Evolutionary conservation across 2,113 vertebrate genomes (phyloP).

Genomic region (Phainopepla nitens): DNA sequence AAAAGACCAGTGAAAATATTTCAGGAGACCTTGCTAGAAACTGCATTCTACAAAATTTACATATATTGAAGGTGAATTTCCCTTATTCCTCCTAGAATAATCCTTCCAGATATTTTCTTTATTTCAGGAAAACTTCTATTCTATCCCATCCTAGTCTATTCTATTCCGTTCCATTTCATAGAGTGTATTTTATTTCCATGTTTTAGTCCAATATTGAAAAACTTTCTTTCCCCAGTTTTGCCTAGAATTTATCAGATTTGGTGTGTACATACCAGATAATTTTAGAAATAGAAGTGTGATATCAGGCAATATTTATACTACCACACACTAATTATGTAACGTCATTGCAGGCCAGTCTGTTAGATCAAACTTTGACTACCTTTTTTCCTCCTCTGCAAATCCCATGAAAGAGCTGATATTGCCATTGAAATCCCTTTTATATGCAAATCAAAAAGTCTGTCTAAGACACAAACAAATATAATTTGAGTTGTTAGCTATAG

Average conservation of each 20-base stretch:
- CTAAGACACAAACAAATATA: conserved; percentile 34
- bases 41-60: background rate
- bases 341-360: background rate
- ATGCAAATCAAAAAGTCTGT: conserved; percentile 32
- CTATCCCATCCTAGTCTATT: background rate
- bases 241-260: background rate
- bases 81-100: background rate
- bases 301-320: background rate
- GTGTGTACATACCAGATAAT: background rate
- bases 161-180: background rate
- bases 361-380: background rate
- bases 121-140: background rate
- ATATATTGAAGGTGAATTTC: background rate
- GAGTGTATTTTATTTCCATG: background rate
- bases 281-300: background rate
- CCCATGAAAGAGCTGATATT: background rate
- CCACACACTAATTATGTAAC: background rate
- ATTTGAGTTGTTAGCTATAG: conserved; percentile 18
- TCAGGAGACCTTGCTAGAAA: background rate
- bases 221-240: background rate
- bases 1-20: background rate
- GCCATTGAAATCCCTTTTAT: conserved; percentile 13
- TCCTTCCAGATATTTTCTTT: background rate
- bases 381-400: background rate
- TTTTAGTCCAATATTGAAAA: background rate